Conservation (phyloP, 2,888 invertebrate species). For the Kuschelorhynchus macadamiae region DNA sequence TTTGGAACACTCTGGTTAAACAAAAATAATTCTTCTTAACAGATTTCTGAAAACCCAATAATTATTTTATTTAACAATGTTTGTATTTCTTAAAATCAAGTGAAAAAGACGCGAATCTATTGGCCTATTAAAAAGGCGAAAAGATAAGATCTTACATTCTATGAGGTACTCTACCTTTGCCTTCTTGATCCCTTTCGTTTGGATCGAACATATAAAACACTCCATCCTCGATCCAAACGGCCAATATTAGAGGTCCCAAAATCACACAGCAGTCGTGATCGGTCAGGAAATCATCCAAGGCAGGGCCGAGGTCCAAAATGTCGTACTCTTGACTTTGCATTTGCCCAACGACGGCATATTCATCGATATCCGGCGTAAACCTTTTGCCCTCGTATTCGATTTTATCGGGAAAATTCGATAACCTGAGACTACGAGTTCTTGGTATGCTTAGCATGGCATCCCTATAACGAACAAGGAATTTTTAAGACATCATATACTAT, state of each 20-base stretch:
- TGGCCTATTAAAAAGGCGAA: no score
- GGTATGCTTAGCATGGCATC: slow-evolving; percentile 59
- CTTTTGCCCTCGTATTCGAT: slow-evolving; percentile 58
- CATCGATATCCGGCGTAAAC: slow-evolving; percentile 61
- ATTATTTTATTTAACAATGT: no score
- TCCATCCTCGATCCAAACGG: slow-evolving; percentile 67
- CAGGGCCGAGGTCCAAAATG: slow-evolving; percentile 63
- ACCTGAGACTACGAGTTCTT: slow-evolving; percentile 52
- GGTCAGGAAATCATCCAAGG: slow-evolving; percentile 64
- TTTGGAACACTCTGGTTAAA: no score
- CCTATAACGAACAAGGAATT: slow-evolving; percentile 25
- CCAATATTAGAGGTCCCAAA: slow-evolving; percentile 65
- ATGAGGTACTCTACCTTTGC: slow-evolving; percentile 54
- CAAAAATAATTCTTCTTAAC: no score
- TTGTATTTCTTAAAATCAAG: no score
- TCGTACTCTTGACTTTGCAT: slow-evolving; percentile 60
- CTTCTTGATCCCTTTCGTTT: slow-evolving; percentile 65
- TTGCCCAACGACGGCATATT: slow-evolving; percentile 64
- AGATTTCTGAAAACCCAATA: no score
- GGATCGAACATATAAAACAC: slow-evolving; percentile 69
- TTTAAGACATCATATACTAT: no score
- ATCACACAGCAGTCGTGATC: slow-evolving; percentile 65
- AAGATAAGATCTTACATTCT: no score
- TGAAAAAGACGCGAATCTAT: no score
- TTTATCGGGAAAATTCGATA: slow-evolving; percentile 57